Conservation (phyloP, 2,113 vertebrate species). For the Pelusios castaneus region DNA sequence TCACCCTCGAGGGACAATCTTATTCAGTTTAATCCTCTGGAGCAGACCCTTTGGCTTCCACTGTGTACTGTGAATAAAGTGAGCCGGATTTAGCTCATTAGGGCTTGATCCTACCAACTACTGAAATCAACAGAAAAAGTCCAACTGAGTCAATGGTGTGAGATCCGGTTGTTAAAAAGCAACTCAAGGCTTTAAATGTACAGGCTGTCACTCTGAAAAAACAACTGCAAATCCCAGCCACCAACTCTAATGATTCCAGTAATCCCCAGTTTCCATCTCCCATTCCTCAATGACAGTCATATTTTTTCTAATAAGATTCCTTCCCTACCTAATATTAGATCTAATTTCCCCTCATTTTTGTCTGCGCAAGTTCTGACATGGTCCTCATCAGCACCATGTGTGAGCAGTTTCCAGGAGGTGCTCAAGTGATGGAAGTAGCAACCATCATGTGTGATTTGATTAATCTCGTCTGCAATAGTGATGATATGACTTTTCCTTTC, state of each 20-base stretch:
- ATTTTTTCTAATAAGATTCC: background rate
- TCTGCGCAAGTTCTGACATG: background rate
- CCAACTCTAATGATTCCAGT: background rate
- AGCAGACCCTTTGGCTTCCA: background rate
- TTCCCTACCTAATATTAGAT: fast-evolving
- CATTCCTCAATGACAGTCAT: background rate
- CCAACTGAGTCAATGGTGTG: background rate
- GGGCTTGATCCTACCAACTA: background rate
- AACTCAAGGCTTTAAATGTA: background rate
- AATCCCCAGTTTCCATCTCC: background rate
- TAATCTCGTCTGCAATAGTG: background rate
- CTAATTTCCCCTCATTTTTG: background rate
- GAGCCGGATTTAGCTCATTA: background rate
- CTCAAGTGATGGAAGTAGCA: background rate
- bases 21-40: background rate
- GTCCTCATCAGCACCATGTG: background rate
- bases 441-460: background rate
- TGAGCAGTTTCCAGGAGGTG: background rate
- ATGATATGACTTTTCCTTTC: background rate
- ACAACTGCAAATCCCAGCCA: background rate
- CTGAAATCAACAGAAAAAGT: background rate
- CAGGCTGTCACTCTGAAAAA: fast-evolving
- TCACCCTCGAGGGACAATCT: background rate
- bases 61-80: background rate
- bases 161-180: background rate